Base-by-base conservation (phyloP, 1,140 invertebrate species). In the Sinella curviseta region DNA sequence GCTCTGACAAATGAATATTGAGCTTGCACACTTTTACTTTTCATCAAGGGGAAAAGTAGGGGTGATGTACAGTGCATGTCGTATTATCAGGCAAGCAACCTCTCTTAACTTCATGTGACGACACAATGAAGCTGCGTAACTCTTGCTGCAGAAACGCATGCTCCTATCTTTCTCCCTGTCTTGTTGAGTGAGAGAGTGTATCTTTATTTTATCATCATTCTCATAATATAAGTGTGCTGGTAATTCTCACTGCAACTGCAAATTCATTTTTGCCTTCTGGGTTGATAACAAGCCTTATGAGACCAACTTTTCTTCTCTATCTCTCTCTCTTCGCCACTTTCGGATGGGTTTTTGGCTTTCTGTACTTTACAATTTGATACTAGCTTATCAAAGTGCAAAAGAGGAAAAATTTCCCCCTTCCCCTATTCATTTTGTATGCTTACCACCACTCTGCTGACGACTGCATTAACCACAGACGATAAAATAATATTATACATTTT, bases 1-100 rank as follows among this genome's bases (percentile, higher is more conserved):
- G 35, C 57, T 70, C 77, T 77, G 77, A 77, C 77, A 77, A 67
- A 77, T 77, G 76, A 77, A 77, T 30, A 77, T 31, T 74, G 70
- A 36, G 55, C 55, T 26, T 4, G 24, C 55, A 60, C 55, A 60
- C 55, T 60, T 60, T 60, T 60, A 60, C 8, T 60, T 60, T 60
- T 60, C 55, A 60, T 60, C 55, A 60, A 60, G 55, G 12, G 55
- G 24, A n/a, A n/a, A n/a, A n/a, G n/a, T n/a, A n/a, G n/a, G n/a
- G n/a, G n/a, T n/a, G n/a, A n/a, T n/a, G n/a, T n/a, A n/a, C n/a
- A n/a, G n/a, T n/a, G n/a, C n/a, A n/a, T n/a, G n/a, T n/a, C n/a
- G n/a, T n/a, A n/a, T n/a, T n/a, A n/a, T n/a, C n/a, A n/a, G n/a
- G n/a, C n/a, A n/a, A n/a, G n/a, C n/a, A n/a, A n/a, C n/a, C n/a